Evolutionary conservation across 1,140 invertebrate genomes (phyloP), one percentile per base, ranked within the genome.

Genomic region (Drosophila equinoxialis): DNA sequence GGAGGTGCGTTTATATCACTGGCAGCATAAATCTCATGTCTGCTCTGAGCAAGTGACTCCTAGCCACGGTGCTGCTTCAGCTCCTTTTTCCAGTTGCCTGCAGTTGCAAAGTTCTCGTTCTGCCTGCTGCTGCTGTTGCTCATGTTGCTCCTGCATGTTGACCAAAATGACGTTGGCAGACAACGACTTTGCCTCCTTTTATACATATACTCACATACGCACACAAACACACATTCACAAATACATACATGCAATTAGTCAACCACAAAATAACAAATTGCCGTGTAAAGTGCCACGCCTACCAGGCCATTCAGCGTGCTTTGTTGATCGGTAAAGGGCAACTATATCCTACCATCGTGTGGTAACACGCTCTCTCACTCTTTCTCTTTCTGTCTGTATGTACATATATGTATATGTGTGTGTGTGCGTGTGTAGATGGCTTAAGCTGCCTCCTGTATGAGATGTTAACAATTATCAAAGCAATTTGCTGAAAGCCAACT

Each of bases 221-320:
- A 4, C 59, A 23, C 59, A 37, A 41, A 11, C 61, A 23, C 20
- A 23, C 45, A 23, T 10, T 4, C 20, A 26, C 30, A 26, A 17
- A 39, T 67, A 68, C 79, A 78, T 71, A 79, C 83, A 83, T 77
- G 83, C 83, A 83, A 87, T 87, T 87, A 87, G 83, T 87, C 79
- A 87, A 67, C 79, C 76, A 68, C 77, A 87, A 87, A 77, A 83
- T 83, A 87, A 77, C 79, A 87, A 86, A 83, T 86, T 82, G 67
- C 82, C 83, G 79, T 86, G 83, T 77, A 76, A 86, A 86, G 74
- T 73, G 82, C 78, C 81, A 81, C 78, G 81, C 77, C 81, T 45
- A 55, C 41, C 8, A 26, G 59, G 8, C 30, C 26, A 5, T 37
- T n/a, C 37, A 13, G 11, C n/a, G 23, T 41, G 17, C 23, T 37